Evolutionary conservation across 2,888 invertebrate genomes (phyloP).

Genomic region (Lithophane socia): DNA sequence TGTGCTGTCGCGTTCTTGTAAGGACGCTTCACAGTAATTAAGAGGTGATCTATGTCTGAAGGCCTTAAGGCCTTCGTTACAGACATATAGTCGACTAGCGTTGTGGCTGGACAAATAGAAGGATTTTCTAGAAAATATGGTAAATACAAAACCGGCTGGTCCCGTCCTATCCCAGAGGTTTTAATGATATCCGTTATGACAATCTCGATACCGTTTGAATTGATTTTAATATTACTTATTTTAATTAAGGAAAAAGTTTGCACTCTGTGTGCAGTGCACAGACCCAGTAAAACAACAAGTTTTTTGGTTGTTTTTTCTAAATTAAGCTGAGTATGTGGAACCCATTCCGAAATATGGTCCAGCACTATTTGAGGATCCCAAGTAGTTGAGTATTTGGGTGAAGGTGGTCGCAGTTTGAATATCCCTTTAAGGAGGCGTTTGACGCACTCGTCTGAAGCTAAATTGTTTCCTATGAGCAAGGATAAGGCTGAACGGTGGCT

Average conservation of each 20-base stretch:
- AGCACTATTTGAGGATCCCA: not conserved
- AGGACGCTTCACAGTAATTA: conserved; percentile 38
- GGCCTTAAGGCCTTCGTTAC: conserved; percentile 28
- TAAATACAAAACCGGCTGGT: conserved; percentile 51
- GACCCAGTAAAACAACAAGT: not conserved
- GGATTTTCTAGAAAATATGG: conserved; percentile 40
- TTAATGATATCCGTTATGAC: conserved; percentile 52
- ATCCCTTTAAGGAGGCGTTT: conserved; percentile 15
- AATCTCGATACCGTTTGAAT: not conserved
- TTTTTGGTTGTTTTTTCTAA: conserved; percentile 34
- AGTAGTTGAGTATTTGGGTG: not conserved
- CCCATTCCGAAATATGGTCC: not conserved
- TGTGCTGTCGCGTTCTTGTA: conserved; percentile 34
- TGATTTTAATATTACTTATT: not conserved
- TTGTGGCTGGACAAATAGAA: conserved; percentile 55
- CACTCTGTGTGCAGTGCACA: not conserved
- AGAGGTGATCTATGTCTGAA: conserved; percentile 14
- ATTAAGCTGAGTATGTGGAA: not conserved
- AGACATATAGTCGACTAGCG: conserved; percentile 37
- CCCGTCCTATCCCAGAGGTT: conserved; percentile 37
- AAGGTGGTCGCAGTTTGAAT: conserved; percentile 7
- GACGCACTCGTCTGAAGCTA: conserved; percentile 1
- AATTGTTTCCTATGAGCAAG: too few species aligned
- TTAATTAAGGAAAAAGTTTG: not conserved
- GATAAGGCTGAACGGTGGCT: too few species aligned